Conservation (phyloP, 2,888 invertebrate genomes). For the Andrena trimmerana region DNA sequence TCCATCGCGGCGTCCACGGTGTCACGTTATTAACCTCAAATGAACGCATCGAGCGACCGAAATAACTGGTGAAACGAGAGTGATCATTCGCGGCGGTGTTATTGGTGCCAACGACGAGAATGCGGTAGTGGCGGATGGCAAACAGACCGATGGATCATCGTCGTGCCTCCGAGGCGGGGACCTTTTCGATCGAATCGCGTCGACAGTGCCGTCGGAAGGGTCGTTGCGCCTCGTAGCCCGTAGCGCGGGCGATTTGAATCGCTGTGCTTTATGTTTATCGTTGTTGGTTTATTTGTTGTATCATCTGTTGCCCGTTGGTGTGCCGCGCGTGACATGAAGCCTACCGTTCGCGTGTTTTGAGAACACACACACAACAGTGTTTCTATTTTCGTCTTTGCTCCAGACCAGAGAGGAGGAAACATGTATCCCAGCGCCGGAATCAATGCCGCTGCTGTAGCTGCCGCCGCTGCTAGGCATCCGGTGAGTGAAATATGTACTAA, state of each 20-base stretch:
- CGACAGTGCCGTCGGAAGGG: constrained; percentile 57
- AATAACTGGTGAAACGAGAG: constrained; percentile 50
- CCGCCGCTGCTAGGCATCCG: constrained; percentile 94
- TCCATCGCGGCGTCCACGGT: constrained; percentile 52
- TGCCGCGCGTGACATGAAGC: constrained; percentile 64
- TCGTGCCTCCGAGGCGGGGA: constrained; percentile 59
- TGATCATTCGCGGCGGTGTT: constrained; percentile 5
- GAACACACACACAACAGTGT: constrained; percentile 45
- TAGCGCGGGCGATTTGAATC: constrained; percentile 58
- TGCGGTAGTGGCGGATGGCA: constrained; percentile 64
- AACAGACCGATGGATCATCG: constrained; percentile 69
- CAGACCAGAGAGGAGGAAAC: constrained; percentile 69
- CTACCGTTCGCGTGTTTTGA: constrained; percentile 30
- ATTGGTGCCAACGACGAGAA: constrained; percentile 42
- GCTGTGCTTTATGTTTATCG: constrained; percentile 41
- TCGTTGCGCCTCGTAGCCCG: constrained; percentile 65
- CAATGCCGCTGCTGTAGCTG: constrained; percentile 94
- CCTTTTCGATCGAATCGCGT: constrained; percentile 56
- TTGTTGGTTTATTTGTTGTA: constrained; percentile 40
- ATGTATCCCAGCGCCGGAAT: constrained; percentile 96
- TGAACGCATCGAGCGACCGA: constrained; percentile 47
- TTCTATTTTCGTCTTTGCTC: constrained; percentile 28
- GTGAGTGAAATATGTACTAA: constrained; percentile 86
- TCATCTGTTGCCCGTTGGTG: constrained; percentile 47
- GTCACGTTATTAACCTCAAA: constrained; percentile 59